Evolutionary conservation across 2,113 vertebrate genomes (phyloP).

Genomic region (Nothoprocta pentlandii): DNA sequence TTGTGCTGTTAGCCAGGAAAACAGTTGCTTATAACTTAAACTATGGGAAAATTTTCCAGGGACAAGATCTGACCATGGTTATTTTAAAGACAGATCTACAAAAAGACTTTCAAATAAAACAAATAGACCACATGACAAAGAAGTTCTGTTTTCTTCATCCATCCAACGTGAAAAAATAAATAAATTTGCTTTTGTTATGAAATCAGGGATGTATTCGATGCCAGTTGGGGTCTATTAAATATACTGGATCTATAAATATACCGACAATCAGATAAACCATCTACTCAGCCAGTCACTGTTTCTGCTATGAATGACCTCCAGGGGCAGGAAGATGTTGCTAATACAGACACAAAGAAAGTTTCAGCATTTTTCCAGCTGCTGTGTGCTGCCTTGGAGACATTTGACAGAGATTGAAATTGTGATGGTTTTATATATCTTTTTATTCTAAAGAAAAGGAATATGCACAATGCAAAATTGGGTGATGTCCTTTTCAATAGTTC

Average conservation of each 20-base stretch:
- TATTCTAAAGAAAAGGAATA: not conserved
- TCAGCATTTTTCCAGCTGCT: not conserved
- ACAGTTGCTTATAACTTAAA: not conserved
- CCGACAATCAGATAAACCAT: not conserved
- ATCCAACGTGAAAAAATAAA: not conserved
- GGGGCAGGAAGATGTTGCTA: not conserved
- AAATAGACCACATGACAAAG: not conserved
- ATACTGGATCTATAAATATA: not conserved
- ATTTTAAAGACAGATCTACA: not conserved
- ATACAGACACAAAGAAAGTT: not conserved
- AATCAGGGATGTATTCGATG: not conserved
- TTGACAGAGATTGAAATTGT: not conserved
- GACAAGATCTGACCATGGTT: not conserved
- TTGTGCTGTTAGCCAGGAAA: not conserved
- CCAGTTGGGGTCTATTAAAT: not conserved
- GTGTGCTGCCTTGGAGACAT: not conserved
- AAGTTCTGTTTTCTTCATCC: not conserved
- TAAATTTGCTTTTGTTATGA: not conserved
- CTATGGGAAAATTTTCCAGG: not conserved
- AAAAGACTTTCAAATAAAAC: not conserved
- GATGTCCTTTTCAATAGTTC: not conserved
- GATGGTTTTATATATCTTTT: not conserved
- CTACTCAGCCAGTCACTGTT: not conserved
- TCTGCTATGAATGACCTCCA: not conserved
- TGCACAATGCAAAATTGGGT: not conserved